These are phyloP conservation scores for Setipinna tenuifilis DNA, from an alignment of 2,797 vertebrate species.

Conservation along the genomic window DNA sequence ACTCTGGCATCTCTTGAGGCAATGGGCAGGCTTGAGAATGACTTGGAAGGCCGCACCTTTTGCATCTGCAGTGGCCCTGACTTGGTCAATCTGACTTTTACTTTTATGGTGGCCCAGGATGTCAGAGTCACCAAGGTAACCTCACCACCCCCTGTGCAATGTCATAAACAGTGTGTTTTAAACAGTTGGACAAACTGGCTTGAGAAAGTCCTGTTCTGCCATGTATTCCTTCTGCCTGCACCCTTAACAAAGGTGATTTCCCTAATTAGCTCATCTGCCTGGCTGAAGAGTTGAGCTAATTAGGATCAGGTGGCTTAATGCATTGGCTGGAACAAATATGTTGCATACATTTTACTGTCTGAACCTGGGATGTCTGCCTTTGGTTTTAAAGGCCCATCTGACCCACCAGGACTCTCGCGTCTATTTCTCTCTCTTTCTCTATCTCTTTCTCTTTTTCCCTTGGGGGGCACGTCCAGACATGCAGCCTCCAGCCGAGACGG, in stretches of 20 bases:
- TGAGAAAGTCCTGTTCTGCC: too few relatives aligned
- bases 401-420: background rate
- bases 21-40: constrained; percentile 86
- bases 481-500: background rate
- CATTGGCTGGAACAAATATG: too few relatives aligned
- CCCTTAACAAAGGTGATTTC: too few relatives aligned
- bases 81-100: constrained; percentile 96
- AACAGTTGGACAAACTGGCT: too few relatives aligned
- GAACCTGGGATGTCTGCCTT: too few relatives aligned
- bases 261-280: too few relatives aligned
- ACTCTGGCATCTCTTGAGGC: constrained; percentile 89
- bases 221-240: too few relatives aligned
- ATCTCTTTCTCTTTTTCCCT: background rate
- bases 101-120: constrained; percentile 92
- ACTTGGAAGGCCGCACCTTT: constrained; percentile 90
- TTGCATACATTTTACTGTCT: too few relatives aligned
- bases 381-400: background rate
- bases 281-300: too few relatives aligned
- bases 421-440: background rate
- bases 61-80: constrained; percentile 96
- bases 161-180: too few relatives aligned
- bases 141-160: background rate
- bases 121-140: constrained; percentile 89
- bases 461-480: background rate
- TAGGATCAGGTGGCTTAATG: too few relatives aligned